Percentiles rank a stretch among this genome's conserved stretches.
Conservation (phyloP, 1,140 invertebrate species). For the Bombus confusus region DNA sequence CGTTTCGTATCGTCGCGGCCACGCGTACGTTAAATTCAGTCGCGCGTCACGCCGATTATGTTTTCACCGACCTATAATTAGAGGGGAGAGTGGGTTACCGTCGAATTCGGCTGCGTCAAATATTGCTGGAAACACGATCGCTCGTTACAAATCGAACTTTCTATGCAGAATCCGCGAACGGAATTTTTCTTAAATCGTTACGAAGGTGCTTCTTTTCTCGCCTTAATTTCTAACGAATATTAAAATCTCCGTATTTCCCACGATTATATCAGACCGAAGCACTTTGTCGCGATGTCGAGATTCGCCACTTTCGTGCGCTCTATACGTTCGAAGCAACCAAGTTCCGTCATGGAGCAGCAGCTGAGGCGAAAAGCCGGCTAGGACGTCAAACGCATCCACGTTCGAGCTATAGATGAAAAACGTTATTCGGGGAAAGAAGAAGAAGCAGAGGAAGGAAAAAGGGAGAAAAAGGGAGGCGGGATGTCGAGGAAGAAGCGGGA, state of each 20-base stretch:
- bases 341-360: background rate
- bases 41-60: constrained; percentile 62
- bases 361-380: background rate
- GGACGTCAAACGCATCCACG: background rate
- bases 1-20: constrained; percentile 43
- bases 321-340: background rate
- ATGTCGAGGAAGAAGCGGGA: background rate
- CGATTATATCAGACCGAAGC: background rate
- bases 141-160: constrained; percentile 32
- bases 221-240: background rate
- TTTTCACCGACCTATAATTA: constrained; percentile 64
- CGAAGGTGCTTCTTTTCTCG: background rate
- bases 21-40: constrained; percentile 46
- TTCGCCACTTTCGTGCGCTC: background rate
- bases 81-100: constrained; percentile 53
- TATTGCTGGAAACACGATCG: constrained; percentile 50
- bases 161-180: constrained; percentile 9
- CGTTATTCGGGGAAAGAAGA: background rate
- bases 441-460: background rate
- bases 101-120: constrained; percentile 55
- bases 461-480: background rate
- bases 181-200: background rate
- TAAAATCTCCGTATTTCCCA: background rate
- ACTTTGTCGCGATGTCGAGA: background rate
- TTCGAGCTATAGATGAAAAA: background rate